These are phyloP conservation scores for Metalampra italica DNA, from an alignment of 2,888 invertebrate genomes.

Conservation along the genomic window DNA sequence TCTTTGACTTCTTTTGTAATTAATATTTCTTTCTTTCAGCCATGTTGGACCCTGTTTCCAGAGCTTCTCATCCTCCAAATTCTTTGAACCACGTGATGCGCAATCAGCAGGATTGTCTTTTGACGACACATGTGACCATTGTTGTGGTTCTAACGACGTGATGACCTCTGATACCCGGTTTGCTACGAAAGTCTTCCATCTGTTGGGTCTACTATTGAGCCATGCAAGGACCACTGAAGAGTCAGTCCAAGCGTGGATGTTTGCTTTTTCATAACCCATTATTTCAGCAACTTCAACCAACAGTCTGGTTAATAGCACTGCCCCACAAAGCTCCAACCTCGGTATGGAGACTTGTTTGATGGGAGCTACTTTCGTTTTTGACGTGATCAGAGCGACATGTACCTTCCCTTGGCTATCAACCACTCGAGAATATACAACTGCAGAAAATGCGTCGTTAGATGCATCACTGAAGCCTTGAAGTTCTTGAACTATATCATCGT, in stretches of 20 bases:
- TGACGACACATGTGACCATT: slow-evolving; percentile 1
- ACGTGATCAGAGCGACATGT: neutral
- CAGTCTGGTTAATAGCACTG: slow-evolving; percentile 10
- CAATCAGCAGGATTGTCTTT: neutral
- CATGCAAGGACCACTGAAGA: slow-evolving; percentile 22
- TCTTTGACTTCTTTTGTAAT: neutral
- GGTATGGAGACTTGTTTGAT: neutral
- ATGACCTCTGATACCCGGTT: neutral
- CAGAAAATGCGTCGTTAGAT: neutral
- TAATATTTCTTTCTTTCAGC: neutral
- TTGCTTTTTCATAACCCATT: neutral
- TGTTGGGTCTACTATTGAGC: neutral
- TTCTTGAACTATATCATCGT: neutral
- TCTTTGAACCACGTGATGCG: neutral
- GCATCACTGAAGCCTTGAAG: neutral
- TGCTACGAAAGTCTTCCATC: slow-evolving; percentile 1
- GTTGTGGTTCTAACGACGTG: neutral
- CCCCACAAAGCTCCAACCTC: slow-evolving; percentile 1
- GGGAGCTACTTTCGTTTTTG: neutral
- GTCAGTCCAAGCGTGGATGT: slow-evolving; percentile 14
- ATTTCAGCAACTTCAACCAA: slow-evolving; percentile 8
- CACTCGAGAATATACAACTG: neutral
- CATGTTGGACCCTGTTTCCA: neutral
- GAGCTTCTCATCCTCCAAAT: neutral
- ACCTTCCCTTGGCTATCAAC: neutral